phyloP scores from a whole-genome alignment of 2,888 invertebrate genomes.

The Aleiodes leptofemur region DNA sequence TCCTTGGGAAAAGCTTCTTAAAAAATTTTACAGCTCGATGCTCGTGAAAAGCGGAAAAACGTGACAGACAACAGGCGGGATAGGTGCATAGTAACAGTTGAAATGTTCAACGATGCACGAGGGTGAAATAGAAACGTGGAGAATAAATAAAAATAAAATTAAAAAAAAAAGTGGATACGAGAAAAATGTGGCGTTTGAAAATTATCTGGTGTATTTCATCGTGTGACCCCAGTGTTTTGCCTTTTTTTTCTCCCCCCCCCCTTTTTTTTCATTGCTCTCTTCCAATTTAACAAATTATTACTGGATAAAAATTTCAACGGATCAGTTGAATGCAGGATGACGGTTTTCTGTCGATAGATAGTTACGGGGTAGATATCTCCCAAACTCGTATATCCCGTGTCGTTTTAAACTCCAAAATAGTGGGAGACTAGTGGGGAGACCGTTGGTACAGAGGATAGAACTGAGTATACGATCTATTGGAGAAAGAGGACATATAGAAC shows the following conservation, averaged over 20 bases:
- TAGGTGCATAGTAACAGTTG: background rate
- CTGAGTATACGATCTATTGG: conserved; percentile 23
- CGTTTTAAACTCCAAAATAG: conserved; percentile 24
- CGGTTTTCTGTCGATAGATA: conserved; percentile 29
- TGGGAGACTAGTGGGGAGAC: background rate
- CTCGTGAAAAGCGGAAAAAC: conserved; percentile 13
- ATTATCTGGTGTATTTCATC: conserved; percentile 34
- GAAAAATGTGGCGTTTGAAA: conserved; percentile 15
- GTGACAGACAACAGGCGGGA: conserved; percentile 1
- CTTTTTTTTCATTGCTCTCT: background rate
- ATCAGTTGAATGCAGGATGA: background rate
- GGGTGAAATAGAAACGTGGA: background rate
- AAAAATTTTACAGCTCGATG: conserved; percentile 24
- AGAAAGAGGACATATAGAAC: conserved; percentile 5
- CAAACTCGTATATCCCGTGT: conserved; percentile 23
- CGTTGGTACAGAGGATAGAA: conserved; percentile 26
- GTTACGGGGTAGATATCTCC: conserved; percentile 32
- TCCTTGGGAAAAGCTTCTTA: conserved; percentile 31
- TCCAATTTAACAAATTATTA: background rate
- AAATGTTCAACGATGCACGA: conserved; percentile 18
- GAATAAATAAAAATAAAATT: background rate
- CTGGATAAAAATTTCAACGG: conserved; percentile 28
- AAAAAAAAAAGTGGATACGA: background rate
- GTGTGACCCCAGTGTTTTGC: background rate
- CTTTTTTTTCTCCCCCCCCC: background rate